These are phyloP conservation scores for Amorpha juglandis DNA, from an alignment of 2,888 invertebrate species.

Conservation along the genomic window DNA sequence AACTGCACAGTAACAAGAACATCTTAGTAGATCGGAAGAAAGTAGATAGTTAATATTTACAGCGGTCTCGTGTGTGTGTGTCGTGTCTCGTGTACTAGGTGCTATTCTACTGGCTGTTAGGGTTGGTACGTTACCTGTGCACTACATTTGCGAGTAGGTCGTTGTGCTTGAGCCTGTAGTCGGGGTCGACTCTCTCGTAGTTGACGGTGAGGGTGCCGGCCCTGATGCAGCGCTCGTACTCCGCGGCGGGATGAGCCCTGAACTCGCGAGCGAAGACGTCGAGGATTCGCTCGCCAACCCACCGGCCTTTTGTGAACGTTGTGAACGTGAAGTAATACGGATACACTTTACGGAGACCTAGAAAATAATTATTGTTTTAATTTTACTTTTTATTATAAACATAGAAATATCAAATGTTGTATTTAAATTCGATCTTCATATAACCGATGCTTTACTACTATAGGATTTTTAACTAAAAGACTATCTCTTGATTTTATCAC, in stretches of 20 bases:
- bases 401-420: neutral
- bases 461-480: too few species aligned
- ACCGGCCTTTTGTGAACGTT: slow-evolving; percentile 97
- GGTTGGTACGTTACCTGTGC: slow-evolving; percentile 89
- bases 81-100: slow-evolving; percentile 40
- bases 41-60: slow-evolving; percentile 54
- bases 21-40: slow-evolving; percentile 40
- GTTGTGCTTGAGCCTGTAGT: slow-evolving; percentile 96
- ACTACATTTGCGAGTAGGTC: slow-evolving; percentile 96
- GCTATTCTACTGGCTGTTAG: slow-evolving; percentile 24
- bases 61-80: slow-evolving; percentile 39
- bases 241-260: slow-evolving; percentile 95
- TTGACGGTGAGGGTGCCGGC: slow-evolving; percentile 97
- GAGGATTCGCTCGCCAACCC: slow-evolving; percentile 96
- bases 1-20: slow-evolving; percentile 20
- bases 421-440: too few species aligned
- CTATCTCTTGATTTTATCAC: too few species aligned
- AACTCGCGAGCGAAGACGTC: slow-evolving; percentile 97
- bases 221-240: slow-evolving; percentile 95
- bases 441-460: too few species aligned
- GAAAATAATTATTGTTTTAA: slow-evolving; percentile 33
- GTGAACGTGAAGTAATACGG: slow-evolving; percentile 99
- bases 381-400: neutral
- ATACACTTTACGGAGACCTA: slow-evolving; percentile 97
- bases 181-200: slow-evolving; percentile 95